Conservation (phyloP, 2,888 invertebrate genomes). For the Saturnia japonica region DNA sequence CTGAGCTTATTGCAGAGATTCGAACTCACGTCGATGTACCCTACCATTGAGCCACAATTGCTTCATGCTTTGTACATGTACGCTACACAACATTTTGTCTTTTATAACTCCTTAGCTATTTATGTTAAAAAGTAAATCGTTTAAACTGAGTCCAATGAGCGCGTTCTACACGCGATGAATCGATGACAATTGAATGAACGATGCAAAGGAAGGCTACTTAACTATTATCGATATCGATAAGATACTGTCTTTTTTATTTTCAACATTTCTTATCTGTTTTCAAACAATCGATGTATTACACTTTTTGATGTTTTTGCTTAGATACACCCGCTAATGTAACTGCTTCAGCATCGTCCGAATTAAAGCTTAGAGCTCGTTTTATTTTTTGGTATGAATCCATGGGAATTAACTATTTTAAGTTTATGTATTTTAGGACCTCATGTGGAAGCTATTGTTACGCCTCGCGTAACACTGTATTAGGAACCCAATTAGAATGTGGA, state of each 20-base stretch:
- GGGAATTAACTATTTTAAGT: too few relatives aligned
- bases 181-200: slow-evolving; percentile 3
- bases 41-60: too few relatives aligned
- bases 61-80: background rate
- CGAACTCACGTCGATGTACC: too few relatives aligned
- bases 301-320: background rate
- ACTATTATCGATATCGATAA: background rate
- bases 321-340: background rate
- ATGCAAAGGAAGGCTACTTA: background rate
- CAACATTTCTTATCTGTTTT: background rate
- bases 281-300: background rate
- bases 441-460: too few relatives aligned
- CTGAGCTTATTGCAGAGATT: too few relatives aligned
- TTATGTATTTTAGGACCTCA: too few relatives aligned
- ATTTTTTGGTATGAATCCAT: too few relatives aligned
- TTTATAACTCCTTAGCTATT: background rate
- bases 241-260: background rate
- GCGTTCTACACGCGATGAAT: slow-evolving; percentile 6
- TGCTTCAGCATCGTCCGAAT: too few relatives aligned
- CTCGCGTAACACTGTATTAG: background rate
- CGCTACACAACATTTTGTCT: background rate
- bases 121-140: background rate
- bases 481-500: background rate
- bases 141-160: background rate
- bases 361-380: too few relatives aligned